Conservation (phyloP, 2,113 vertebrate species). For the Nyctibius bracteatus region DNA sequence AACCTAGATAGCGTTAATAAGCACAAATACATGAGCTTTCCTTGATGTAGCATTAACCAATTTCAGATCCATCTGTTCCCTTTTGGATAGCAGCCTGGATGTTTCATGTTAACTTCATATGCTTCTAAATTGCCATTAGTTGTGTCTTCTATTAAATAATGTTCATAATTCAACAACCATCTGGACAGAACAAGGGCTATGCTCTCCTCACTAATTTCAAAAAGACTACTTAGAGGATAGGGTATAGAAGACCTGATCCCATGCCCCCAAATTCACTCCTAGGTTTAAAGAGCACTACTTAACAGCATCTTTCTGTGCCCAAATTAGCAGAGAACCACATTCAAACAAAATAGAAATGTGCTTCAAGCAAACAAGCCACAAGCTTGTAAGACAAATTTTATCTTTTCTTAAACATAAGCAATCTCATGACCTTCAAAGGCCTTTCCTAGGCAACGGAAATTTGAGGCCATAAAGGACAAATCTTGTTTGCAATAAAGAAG, state of each 20-base stretch:
- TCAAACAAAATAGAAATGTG: background rate
- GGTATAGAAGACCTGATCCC: background rate
- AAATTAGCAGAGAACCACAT: background rate
- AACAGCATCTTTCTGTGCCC: background rate
- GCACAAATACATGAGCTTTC: constrained; percentile 1
- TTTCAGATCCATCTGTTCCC: constrained; percentile 44
- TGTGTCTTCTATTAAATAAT: constrained; percentile 2
- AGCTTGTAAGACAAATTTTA: background rate
- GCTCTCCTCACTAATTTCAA: background rate
- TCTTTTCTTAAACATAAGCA: background rate
- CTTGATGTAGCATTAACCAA: constrained; percentile 37
- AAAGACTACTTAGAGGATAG: background rate
- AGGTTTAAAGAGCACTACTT: background rate
- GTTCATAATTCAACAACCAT: background rate
- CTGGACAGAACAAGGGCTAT: background rate
- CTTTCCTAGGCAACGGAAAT: background rate
- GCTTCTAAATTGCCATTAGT: background rate
- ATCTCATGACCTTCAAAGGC: background rate
- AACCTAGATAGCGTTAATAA: background rate
- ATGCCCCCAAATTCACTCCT: background rate
- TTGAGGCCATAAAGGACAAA: background rate
- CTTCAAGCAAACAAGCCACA: background rate
- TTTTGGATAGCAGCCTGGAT: constrained; percentile 22
- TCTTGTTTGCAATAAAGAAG: background rate
- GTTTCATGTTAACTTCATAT: constrained; percentile 1